Conservation (phyloP, 1,140 invertebrate species). For the Branchinecta lynchi region DNA sequence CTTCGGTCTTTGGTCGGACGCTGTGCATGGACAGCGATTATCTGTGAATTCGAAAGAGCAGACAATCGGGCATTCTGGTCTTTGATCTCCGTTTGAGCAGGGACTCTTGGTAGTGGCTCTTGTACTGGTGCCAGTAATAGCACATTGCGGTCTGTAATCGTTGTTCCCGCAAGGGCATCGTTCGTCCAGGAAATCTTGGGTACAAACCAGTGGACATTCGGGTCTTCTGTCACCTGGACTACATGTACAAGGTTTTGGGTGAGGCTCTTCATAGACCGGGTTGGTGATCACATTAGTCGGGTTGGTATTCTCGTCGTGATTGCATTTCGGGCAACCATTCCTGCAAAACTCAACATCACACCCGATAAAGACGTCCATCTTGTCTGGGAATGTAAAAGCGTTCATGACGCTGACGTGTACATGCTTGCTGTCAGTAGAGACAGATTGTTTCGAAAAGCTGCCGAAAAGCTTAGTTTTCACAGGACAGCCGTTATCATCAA, state of each 20-base stretch:
- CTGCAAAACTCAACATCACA: conserved; percentile 44
- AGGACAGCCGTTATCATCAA: conserved; percentile 46
- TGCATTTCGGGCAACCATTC: background rate
- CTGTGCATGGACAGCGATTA: background rate
- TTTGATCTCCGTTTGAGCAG: background rate
- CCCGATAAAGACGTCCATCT: conserved; percentile 49
- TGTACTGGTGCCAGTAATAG: background rate
- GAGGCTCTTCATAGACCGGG: background rate
- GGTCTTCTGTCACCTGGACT: conserved; percentile 25
- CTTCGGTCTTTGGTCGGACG: background rate
- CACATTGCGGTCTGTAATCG: background rate
- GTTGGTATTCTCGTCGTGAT: background rate
- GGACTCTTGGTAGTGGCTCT: background rate
- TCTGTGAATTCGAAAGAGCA: background rate
- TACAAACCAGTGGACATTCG: conserved; percentile 22
- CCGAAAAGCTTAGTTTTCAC: conserved; percentile 50
- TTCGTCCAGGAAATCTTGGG: conserved; percentile 23
- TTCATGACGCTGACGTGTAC: conserved; percentile 49
- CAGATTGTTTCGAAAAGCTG: conserved; percentile 40
- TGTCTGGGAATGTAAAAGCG: conserved; percentile 55
- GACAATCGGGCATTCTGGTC: background rate
- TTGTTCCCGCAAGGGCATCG: background rate
- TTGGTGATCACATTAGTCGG: background rate
- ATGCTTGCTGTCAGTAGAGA: conserved; percentile 41
- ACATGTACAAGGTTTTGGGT: background rate